A percentile compares a stretch with the other conserved stretches of the same genome.
These are phyloP conservation scores for Zhuqinia jingwanae DNA, from an alignment of 2,888 invertebrate species.

Conservation along the genomic window DNA sequence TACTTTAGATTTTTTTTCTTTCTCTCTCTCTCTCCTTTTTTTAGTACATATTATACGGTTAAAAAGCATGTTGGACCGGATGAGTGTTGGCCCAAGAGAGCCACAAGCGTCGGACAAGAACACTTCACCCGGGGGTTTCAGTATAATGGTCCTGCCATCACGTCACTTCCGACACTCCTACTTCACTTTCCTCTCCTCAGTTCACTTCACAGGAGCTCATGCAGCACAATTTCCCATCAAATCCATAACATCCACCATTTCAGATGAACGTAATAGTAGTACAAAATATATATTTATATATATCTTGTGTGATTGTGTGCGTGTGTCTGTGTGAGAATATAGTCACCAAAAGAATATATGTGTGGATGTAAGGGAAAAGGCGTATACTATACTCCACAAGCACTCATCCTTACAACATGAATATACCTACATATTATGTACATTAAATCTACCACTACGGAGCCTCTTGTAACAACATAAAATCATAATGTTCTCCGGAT, in stretches of 20 bases:
- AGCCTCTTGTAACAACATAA: too few species aligned
- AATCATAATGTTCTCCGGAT: conserved; percentile 20
- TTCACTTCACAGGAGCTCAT: conserved; percentile 66
- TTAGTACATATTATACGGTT: conserved; percentile 49
- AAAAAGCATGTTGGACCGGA: conserved; percentile 68
- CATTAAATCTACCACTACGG: too few species aligned
- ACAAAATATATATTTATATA: conserved; percentile 26
- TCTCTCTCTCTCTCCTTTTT: too few species aligned
- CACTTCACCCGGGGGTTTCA: conserved; percentile 74
- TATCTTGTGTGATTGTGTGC: too few species aligned
- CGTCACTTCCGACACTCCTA: conserved; percentile 77
- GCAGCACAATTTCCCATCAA: conserved; percentile 65
- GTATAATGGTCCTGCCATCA: conserved; percentile 75
- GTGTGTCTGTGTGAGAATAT: neutral
- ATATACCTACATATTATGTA: neutral
- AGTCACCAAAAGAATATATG: neutral
- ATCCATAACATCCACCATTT: conserved; percentile 57
- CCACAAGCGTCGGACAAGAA: conserved; percentile 76
- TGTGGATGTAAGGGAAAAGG: neutral
- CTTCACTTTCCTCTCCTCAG: conserved; percentile 72
- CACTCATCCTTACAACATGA: conserved; percentile 12
- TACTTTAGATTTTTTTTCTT: neutral
- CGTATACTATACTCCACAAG: neutral
- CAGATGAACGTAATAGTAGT: neutral
- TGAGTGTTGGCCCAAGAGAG: conserved; percentile 76